Conservation (phyloP, 2,797 vertebrate species). For the Lepilemur septentrionalis region DNA sequence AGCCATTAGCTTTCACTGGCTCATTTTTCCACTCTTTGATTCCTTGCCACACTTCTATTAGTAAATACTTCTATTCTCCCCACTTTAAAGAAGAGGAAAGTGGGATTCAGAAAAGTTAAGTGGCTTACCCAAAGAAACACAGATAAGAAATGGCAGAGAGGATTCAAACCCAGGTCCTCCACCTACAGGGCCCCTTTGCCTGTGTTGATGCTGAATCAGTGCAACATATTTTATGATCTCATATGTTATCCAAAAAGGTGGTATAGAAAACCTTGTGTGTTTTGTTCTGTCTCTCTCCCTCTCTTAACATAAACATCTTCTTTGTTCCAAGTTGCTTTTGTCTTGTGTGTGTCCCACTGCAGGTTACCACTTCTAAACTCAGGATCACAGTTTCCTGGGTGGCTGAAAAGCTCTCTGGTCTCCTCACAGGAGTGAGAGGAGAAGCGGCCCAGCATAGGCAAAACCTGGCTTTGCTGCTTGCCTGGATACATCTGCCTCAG, state of each 20-base stretch:
- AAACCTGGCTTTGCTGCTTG: slow-evolving; percentile 23
- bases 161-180: background rate
- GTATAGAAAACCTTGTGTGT: background rate
- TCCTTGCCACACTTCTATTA: background rate
- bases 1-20: background rate
- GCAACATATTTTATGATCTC: background rate
- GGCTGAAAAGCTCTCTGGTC: background rate
- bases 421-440: background rate
- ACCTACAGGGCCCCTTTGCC: background rate
- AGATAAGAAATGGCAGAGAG: background rate
- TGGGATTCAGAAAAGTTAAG: background rate
- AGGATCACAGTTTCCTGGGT: background rate
- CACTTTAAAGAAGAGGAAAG: slow-evolving; percentile 6
- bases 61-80: background rate
- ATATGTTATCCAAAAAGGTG: background rate
- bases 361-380: background rate
- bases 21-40: background rate
- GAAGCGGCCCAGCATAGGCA: background rate
- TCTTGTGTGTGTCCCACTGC: background rate
- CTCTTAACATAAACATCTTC: background rate
- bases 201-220: background rate
- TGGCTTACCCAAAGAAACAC: background rate
- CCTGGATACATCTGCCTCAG: slow-evolving; percentile 45
- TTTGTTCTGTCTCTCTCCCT: background rate
- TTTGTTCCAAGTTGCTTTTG: slow-evolving; percentile 18